Conservation (phyloP, 1,140 invertebrate genomes). For the Mycetomoellerius zeteki region DNA sequence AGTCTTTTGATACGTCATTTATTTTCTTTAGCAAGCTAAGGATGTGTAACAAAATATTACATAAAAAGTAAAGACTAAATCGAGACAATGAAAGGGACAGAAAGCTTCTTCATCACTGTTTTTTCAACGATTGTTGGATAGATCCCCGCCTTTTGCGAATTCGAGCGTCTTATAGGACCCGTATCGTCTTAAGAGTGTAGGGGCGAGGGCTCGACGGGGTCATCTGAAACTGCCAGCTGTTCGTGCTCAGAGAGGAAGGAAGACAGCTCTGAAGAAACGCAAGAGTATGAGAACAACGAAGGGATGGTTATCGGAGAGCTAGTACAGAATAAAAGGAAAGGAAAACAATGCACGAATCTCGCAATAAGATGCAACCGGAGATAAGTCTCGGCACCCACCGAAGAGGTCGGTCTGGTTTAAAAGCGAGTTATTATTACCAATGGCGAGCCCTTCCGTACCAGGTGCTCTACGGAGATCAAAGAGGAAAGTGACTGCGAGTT, state of each 20-base stretch:
- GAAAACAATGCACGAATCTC: slow-evolving; percentile 81
- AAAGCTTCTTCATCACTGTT: slow-evolving; percentile 10
- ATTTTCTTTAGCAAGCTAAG: not conserved
- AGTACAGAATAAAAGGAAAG: slow-evolving; percentile 68
- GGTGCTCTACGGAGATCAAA: slow-evolving; percentile 76
- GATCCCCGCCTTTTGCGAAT: slow-evolving; percentile 45
- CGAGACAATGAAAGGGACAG: not conserved
- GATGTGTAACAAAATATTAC: not conserved
- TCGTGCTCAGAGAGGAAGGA: slow-evolving; percentile 49
- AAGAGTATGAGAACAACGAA: not conserved
- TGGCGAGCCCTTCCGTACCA: slow-evolving; percentile 75
- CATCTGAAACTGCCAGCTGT: slow-evolving; percentile 62
- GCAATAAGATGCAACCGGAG: slow-evolving; percentile 81
- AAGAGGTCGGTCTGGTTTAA: slow-evolving; percentile 71
- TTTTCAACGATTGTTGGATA: not conserved
- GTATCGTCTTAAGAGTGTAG: slow-evolving; percentile 39
- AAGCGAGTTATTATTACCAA: slow-evolving; percentile 82
- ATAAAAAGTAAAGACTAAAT: not conserved
- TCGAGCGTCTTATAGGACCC: slow-evolving; percentile 50
- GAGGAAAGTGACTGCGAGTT: slow-evolving; percentile 52
- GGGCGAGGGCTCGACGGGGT: slow-evolving; percentile 29
- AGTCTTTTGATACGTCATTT: not conserved
- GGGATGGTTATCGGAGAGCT: slow-evolving; percentile 25
- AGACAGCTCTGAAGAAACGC: not conserved
- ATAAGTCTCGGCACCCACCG: slow-evolving; percentile 78